These are phyloP conservation scores for Drosophila pseudotakahashii DNA, from an alignment of 2,888 invertebrate genomes.

Conservation along the genomic window DNA sequence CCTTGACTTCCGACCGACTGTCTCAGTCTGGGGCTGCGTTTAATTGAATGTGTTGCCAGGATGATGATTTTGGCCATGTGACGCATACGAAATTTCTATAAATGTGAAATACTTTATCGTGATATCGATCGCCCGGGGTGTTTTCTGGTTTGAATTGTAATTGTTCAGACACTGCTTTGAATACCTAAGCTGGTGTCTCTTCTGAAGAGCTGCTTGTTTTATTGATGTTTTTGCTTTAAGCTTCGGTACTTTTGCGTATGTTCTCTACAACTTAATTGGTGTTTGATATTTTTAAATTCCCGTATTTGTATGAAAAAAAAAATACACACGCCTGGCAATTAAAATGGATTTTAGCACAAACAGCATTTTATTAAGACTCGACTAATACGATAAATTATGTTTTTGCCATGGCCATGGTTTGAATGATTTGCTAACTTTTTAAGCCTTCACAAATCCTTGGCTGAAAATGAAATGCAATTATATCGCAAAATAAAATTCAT, in stretches of 20 bases:
- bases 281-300: not conserved
- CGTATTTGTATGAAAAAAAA: not conserved
- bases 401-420: constrained; percentile 3
- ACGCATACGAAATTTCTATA: constrained; percentile 37
- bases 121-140: constrained; percentile 10
- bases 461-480: constrained; percentile 16
- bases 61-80: constrained; percentile 22
- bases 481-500: constrained; percentile 13
- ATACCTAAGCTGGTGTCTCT: constrained; percentile 12
- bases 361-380: constrained; percentile 5
- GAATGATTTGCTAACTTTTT: constrained; percentile 21
- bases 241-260: no score
- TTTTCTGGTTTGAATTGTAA: constrained; percentile 22
- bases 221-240: not conserved
- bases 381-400: constrained; percentile 6
- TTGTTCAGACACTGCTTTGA: constrained; percentile 12
- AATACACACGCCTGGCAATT: no score
- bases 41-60: constrained; percentile 54
- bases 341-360: not conserved
- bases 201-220: not conserved
- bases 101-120: constrained; percentile 22
- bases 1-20: not conserved
- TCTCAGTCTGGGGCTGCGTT: constrained; percentile 25
- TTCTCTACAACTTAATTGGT: not conserved
- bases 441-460: constrained; percentile 18